Conservation (phyloP, 2,888 invertebrate genomes). For the Dorcus parallelipipedus region DNA sequence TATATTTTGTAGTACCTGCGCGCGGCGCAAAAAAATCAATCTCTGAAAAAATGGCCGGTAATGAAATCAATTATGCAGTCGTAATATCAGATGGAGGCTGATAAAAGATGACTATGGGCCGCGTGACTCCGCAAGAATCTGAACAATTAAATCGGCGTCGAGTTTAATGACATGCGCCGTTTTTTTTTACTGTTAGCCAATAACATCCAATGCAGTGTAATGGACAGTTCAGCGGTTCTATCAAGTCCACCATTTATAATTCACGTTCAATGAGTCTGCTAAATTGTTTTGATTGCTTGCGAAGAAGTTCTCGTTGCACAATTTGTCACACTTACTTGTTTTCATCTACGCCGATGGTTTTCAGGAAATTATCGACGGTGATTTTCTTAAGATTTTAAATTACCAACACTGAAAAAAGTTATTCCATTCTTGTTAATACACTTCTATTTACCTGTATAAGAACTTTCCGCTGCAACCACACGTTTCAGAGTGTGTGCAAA, state of each 20-base stretch:
- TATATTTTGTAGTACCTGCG: background rate
- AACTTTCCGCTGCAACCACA: no score
- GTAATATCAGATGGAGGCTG: background rate
- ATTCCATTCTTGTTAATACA: no score
- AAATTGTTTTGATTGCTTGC: background rate
- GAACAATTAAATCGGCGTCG: slow-evolving; percentile 2
- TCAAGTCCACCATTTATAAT: background rate
- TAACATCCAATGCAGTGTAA: background rate
- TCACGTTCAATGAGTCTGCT: background rate
- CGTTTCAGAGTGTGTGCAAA: no score
- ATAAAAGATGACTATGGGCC: background rate
- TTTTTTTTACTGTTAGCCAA: background rate
- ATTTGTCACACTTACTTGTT: no score
- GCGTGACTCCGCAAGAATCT: slow-evolving; percentile 3
- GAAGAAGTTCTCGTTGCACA: no score
- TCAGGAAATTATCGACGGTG: no score
- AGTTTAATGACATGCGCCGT: slow-evolving; percentile 7
- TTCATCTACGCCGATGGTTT: no score
- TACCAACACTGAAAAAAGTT: no score
- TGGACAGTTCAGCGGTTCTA: background rate
- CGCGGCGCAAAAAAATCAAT: slow-evolving; percentile 3
- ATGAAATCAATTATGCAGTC: slow-evolving; percentile 1
- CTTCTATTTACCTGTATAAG: no score
- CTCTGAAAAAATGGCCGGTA: background rate
- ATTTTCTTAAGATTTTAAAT: no score